Base-by-base conservation (phyloP, 2,113 vertebrate genomes). In the Pagrus major region DNA sequence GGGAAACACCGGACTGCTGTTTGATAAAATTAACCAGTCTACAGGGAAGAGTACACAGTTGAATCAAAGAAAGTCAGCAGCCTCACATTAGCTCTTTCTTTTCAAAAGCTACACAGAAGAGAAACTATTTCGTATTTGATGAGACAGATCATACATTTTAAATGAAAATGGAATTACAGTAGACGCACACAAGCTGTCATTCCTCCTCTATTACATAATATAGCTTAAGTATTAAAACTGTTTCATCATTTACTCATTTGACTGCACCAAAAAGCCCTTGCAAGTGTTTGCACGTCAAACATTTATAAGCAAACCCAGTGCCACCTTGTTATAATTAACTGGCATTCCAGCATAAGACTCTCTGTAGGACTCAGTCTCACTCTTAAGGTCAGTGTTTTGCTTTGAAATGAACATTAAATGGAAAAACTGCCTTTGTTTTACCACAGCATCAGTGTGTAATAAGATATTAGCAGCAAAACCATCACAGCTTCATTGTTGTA, bases 291-390 rank as follows among this genome's bases (percentile, higher is more conserved):
- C 25, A 16, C 4, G 16, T 33, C 25, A 4, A 14, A 63, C 10
- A 3, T 16, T 37, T 14, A 4, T 31, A 54, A 56, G 64, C 18
- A n/a, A 68, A 37, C 27, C 29, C 42, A 12, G 31, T 3, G 44
- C 33, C 63, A 70, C 27, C 41, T 23, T 71, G 29, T 60, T 66
- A 73, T 80, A 64, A 71, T 46, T 58, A 7, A 44, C 59, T 60
- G 33, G 3, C 39, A 4, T n/a, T 78, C 33, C 59, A n/a, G 14
- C 9, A 46, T 4, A 29, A 42, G 44, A 21, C 29, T 52, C 31
- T 60, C 37, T 15, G 25, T 29, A 0, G 10, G 11, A n/a, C 46
- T 56, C 37, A 66, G 25, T 58, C 56, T 46, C 56, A 39, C 47
- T 41, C 6, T 9, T 25, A 47, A 78, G 66, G 65, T 78, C 46